A percentile compares a stretch with the other conserved stretches of the same genome.
phyloP scores from a whole-genome alignment of 2,888 invertebrate genomes.

The Noctua comes region DNA sequence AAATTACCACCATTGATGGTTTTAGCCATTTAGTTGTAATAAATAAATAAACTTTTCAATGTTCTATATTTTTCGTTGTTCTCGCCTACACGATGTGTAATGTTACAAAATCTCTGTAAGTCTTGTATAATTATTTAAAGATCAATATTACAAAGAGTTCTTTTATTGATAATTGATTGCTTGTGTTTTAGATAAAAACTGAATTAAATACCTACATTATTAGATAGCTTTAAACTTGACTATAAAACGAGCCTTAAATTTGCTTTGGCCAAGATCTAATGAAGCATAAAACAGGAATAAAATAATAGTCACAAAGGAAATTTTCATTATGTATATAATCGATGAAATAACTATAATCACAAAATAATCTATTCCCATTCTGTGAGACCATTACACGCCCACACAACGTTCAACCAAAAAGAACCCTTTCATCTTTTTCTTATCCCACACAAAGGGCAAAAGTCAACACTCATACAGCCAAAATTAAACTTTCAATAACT shows the following conservation, averaged over 20 bases:
- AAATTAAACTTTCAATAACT: constrained; percentile 70
- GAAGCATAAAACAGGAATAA: not conserved
- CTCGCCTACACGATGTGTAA: too few relatives aligned
- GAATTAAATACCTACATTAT: not conserved
- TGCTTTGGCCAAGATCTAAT: not conserved
- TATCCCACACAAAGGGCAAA: constrained; percentile 50
- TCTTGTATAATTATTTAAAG: too few relatives aligned
- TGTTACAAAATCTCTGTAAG: too few relatives aligned
- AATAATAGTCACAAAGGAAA: not conserved
- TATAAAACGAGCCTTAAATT: not conserved
- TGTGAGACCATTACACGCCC: constrained; percentile 15
- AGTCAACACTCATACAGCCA: constrained; percentile 58
- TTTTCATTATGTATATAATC: not conserved
- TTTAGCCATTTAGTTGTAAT: constrained; percentile 23
- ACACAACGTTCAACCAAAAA: constrained; percentile 27
- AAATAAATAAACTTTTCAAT: constrained; percentile 6
- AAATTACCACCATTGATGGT: constrained; percentile 29
- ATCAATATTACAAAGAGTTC: not conserved
- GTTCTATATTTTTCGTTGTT: not conserved
- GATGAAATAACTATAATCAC: constrained; percentile 5
- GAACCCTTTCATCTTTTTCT: constrained; percentile 35
- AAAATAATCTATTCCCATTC: constrained; percentile 26
- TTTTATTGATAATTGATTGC: not conserved
- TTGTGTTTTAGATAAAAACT: too few relatives aligned
- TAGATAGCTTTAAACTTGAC: not conserved